Conservation (phyloP, 2,888 invertebrate genomes). For the Drosophila tripunctata region DNA sequence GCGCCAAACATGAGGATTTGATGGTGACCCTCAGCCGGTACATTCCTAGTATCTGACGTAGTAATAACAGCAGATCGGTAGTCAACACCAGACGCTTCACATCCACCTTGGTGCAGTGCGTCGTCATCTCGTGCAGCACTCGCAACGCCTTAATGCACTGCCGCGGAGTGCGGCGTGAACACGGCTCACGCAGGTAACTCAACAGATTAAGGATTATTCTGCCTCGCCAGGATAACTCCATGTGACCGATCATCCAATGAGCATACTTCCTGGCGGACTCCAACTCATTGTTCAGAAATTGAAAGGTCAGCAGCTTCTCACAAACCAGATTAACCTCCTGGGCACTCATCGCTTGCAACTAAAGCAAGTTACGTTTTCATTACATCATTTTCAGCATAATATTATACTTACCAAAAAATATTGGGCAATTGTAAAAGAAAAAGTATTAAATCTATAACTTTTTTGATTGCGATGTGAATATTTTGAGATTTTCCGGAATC, state of each 20-base stretch:
- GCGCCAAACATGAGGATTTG: conserved; percentile 16
- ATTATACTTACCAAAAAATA: not conserved
- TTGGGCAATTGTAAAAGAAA: no score
- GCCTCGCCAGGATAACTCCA: conserved; percentile 40
- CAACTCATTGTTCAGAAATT: conserved; percentile 37
- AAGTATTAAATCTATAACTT: no score
- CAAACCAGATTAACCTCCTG: conserved; percentile 10
- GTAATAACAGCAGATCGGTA: conserved; percentile 25
- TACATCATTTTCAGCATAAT: accelerated
- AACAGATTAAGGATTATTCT: conserved; percentile 22
- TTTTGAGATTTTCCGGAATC: no score
- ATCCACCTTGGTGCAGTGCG: conserved; percentile 48
- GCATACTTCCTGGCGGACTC: conserved; percentile 36
- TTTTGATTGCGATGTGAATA: no score
- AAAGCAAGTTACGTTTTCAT: not conserved
- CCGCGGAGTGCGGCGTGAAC: conserved; percentile 29
- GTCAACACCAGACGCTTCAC: conserved; percentile 42
- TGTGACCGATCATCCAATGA: conserved; percentile 30
- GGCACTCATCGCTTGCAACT: conserved; percentile 18
- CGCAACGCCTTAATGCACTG: conserved; percentile 43
- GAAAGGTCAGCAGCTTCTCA: conserved; percentile 15
- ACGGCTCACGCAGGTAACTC: conserved; percentile 1
- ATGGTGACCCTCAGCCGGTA: conserved; percentile 3
- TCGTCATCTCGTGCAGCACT: conserved; percentile 50
- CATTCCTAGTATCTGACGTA: conserved; percentile 2